These are phyloP conservation scores for Oryzaephilus surinamensis DNA, from an alignment of 1,140 invertebrate species.

Conservation along the genomic window DNA sequence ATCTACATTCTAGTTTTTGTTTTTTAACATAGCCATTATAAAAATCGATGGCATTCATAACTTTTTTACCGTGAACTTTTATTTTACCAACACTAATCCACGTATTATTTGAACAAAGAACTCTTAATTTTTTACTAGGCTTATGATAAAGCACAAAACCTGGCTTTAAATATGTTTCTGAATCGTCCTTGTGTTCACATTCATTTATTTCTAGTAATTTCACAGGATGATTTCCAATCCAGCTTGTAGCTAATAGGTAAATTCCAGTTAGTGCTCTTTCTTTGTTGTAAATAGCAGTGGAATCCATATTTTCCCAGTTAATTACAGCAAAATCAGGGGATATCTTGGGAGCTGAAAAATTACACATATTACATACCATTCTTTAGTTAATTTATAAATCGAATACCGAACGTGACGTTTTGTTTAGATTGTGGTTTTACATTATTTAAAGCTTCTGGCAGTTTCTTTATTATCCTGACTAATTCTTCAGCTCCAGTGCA, in stretches of 20 bases:
- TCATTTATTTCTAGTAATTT: conserved; percentile 48
- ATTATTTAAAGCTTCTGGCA: conserved; percentile 47
- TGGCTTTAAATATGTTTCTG: conserved; percentile 14
- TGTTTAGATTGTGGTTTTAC: conserved; percentile 48
- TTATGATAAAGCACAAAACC: conserved; percentile 45
- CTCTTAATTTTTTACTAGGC: conserved; percentile 39
- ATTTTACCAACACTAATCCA: conserved; percentile 48
- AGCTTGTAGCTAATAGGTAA: conserved; percentile 49
- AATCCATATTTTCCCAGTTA: conserved; percentile 50
- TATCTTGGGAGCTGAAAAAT: conserved; percentile 60
- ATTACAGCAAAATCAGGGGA: conserved; percentile 45
- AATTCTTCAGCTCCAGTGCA: conserved; percentile 58
- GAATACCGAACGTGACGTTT: conserved; percentile 56
- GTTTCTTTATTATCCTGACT: conserved; percentile 48
- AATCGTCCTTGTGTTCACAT: conserved; percentile 16
- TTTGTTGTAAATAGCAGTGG: conserved; percentile 51
- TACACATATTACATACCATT: conserved; percentile 14
- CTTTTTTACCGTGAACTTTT: conserved; percentile 44
- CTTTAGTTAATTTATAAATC: conserved; percentile 11
- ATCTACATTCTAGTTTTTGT: conserved; percentile 17
- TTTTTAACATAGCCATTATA: conserved; percentile 56
- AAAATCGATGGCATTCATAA: conserved; percentile 54
- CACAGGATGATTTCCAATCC: conserved; percentile 43
- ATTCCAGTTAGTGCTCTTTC: conserved; percentile 54
- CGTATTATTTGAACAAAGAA: conserved; percentile 46